A percentile compares a stretch with the other conserved stretches of the same genome.
These are phyloP conservation scores for Catharus fuscescens DNA, from an alignment of 2,113 vertebrate genomes.

Conservation along the genomic window DNA sequence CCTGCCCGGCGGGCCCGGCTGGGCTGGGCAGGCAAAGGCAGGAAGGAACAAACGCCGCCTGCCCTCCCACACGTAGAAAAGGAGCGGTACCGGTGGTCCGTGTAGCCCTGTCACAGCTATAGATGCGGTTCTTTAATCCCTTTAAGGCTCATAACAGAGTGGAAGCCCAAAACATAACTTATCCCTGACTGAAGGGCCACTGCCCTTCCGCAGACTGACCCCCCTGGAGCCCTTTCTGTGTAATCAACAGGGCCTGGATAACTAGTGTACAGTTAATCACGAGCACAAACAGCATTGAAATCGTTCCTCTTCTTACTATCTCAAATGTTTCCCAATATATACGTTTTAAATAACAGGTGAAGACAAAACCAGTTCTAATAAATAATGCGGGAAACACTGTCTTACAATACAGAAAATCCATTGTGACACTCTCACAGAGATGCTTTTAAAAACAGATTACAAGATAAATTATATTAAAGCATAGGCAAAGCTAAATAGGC, in stretches of 20 bases:
- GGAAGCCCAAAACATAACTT: not conserved
- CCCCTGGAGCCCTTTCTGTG: rapidly evolving
- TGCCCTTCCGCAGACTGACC: not conserved
- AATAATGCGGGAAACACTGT: rapidly evolving
- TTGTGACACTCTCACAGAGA: not conserved
- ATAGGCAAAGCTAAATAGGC: not conserved
- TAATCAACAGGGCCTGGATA: not conserved
- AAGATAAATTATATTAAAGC: not conserved
- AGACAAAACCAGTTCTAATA: not conserved
- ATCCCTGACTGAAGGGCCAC: not conserved
- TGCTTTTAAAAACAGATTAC: not conserved
- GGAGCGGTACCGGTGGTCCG: rapidly evolving
- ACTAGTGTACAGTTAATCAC: not conserved
- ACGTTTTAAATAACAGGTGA: not conserved
- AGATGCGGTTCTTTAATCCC: not conserved
- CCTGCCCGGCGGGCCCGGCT: not conserved
- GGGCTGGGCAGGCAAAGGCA: not conserved
- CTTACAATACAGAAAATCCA: not conserved
- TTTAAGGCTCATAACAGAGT: not conserved
- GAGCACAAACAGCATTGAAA: not conserved
- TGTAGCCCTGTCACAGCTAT: not conserved
- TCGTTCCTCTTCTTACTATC: not conserved
- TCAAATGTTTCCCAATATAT: not conserved
- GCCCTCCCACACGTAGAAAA: rapidly evolving
- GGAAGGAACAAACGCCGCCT: not conserved